phyloP scores from a whole-genome alignment of 2,888 invertebrate genomes.

The Alloscopus bannaensis region DNA sequence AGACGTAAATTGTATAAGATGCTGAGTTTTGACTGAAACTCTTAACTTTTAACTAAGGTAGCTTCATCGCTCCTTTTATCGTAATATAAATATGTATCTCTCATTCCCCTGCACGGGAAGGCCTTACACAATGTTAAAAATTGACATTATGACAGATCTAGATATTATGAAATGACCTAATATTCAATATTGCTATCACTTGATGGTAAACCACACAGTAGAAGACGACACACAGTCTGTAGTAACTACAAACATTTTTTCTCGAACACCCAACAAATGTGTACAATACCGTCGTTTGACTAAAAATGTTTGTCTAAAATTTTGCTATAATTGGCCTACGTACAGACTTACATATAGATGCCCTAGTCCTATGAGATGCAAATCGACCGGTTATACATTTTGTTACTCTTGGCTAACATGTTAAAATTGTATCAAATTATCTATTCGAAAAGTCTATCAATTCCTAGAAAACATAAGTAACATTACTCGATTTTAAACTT shows the following conservation, averaged over 20 bases:
- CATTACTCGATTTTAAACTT: background rate
- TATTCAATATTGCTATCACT: too few relatives aligned
- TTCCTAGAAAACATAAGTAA: background rate
- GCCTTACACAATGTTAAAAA: slow-evolving; percentile 7
- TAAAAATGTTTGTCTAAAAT: too few relatives aligned
- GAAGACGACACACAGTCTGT: too few relatives aligned
- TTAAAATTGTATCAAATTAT: slow-evolving; percentile 10
- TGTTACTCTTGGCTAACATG: slow-evolving; percentile 1
- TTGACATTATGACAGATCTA: slow-evolving; percentile 16
- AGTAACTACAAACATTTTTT: too few relatives aligned
- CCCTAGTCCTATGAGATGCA: slow-evolving; percentile 42
- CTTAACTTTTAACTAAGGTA: background rate
- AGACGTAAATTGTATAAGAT: slow-evolving; percentile 3
- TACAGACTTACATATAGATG: too few relatives aligned
- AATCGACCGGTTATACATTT: slow-evolving; percentile 32
- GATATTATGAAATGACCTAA: too few relatives aligned
- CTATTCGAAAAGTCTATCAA: slow-evolving; percentile 4
- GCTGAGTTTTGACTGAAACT: slow-evolving; percentile 33
- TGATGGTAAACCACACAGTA: too few relatives aligned
- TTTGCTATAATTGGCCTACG: too few relatives aligned
- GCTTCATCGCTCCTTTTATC: background rate
- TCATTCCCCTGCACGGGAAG: background rate
- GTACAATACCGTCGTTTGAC: too few relatives aligned
- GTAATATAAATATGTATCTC: slow-evolving; percentile 20
- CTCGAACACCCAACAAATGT: too few relatives aligned